These are phyloP conservation scores for Heliconius erato DNA, from an alignment of 2,888 invertebrate species.

Conservation along the genomic window DNA sequence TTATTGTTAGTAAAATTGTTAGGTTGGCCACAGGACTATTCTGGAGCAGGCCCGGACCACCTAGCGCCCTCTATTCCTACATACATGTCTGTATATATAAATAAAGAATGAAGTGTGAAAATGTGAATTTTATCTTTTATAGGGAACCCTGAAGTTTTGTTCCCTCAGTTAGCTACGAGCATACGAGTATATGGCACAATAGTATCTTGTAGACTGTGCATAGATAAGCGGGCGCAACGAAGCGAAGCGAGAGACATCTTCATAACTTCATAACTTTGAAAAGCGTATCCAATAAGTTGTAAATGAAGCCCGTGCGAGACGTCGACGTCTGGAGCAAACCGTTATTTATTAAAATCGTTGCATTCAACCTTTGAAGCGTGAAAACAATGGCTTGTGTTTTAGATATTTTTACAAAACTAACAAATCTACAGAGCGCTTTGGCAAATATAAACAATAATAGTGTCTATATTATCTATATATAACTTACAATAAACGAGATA, in stretches of 20 bases:
- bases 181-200: neutral
- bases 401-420: conserved; percentile 13
- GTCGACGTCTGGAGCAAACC: conserved; percentile 42
- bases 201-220: conserved; percentile 17
- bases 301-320: conserved; percentile 50
- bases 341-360: conserved; percentile 40
- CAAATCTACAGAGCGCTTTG: neutral
- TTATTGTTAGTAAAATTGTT: no score
- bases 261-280: conserved; percentile 64
- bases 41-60: no score
- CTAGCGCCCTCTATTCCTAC: no score
- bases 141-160: conserved; percentile 2
- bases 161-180: neutral
- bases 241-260: conserved; percentile 56
- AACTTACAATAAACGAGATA: conserved; percentile 43
- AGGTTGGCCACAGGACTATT: no score
- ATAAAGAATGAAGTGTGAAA: conserved; percentile 30
- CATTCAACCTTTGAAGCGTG: conserved; percentile 22
- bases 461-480: conserved; percentile 25
- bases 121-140: conserved; percentile 23
- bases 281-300: conserved; percentile 63
- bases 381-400: conserved; percentile 23
- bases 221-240: conserved; percentile 22
- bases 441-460: neutral
- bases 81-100: conserved; percentile 15